Conservation (phyloP, 2,888 invertebrate genomes). For the Volucella zonaria region DNA sequence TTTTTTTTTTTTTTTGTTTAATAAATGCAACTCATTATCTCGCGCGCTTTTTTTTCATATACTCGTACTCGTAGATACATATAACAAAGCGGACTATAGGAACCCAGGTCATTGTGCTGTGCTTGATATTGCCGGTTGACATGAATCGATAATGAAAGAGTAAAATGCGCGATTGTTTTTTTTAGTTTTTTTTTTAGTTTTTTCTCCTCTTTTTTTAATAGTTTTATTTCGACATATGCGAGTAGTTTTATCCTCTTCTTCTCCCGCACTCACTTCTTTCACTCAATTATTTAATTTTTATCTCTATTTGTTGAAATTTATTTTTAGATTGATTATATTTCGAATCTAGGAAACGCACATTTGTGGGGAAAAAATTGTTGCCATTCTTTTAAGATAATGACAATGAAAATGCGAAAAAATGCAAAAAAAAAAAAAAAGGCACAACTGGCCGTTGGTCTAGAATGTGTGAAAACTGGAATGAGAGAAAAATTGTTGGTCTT, state of each 20-base stretch:
- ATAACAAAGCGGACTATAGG: conserved; percentile 44
- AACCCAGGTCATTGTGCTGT: conserved; percentile 67
- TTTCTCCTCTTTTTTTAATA: neutral
- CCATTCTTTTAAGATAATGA: too few relatives aligned
- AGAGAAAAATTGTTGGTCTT: too few relatives aligned
- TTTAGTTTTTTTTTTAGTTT: neutral
- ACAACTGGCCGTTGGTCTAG: too few relatives aligned
- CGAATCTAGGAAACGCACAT: too few relatives aligned
- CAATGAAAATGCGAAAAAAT: too few relatives aligned
- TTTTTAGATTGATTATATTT: too few relatives aligned
- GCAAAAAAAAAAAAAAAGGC: too few relatives aligned
- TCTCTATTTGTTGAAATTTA: neutral
- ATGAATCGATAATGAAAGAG: conserved; percentile 64
- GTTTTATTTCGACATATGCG: neutral
- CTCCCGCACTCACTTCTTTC: neutral
- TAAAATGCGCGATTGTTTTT: conserved; percentile 28
- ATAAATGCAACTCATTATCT: conserved; percentile 60
- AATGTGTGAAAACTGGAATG: too few relatives aligned
- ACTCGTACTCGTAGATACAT: conserved; percentile 11
- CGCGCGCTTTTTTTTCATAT: conserved; percentile 34
- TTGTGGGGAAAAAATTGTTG: too few relatives aligned
- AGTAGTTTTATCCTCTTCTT: neutral
- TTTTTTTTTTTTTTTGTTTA: too few relatives aligned
- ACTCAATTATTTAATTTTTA: neutral
- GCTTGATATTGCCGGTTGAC: conserved; percentile 48